Evolutionary conservation across 1,140 invertebrate genomes (phyloP).

Genomic region (Frieseomelitta varia): DNA sequence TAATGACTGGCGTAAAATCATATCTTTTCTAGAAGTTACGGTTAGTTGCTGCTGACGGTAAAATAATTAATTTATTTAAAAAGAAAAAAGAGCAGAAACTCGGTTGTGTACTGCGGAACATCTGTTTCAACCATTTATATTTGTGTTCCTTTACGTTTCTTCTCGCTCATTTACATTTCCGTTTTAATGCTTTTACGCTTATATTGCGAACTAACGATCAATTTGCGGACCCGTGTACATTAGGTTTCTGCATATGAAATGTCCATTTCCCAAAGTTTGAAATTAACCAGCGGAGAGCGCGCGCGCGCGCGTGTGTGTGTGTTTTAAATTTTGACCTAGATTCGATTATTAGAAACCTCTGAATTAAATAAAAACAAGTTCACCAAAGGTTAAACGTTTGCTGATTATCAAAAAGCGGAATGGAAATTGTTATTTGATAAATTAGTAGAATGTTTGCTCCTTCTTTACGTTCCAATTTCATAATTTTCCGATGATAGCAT

Average conservation of each 20-base stretch:
- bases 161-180: not conserved
- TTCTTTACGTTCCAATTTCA: too few species aligned
- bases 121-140: not conserved
- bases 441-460: too few species aligned
- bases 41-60: not conserved
- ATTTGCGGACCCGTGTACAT: not conserved
- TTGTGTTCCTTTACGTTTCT: not conserved
- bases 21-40: not conserved
- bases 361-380: not conserved
- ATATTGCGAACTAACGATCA: not conserved
- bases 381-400: not conserved
- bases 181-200: slow-evolving; percentile 1
- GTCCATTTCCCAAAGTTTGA: not conserved
- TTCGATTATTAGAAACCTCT: not conserved
- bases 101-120: not conserved
- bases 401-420: not conserved
- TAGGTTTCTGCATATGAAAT: not conserved
- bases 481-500: too few species aligned
- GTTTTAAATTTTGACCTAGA: not conserved
- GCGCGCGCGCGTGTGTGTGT: not conserved
- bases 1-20: not conserved
- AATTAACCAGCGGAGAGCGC: not conserved
- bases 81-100: not conserved
- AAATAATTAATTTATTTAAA: not conserved
- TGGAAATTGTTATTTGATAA: not conserved